Conservation (phyloP, 1,140 invertebrate genomes). For the Leptinotarsa lineolata region DNA sequence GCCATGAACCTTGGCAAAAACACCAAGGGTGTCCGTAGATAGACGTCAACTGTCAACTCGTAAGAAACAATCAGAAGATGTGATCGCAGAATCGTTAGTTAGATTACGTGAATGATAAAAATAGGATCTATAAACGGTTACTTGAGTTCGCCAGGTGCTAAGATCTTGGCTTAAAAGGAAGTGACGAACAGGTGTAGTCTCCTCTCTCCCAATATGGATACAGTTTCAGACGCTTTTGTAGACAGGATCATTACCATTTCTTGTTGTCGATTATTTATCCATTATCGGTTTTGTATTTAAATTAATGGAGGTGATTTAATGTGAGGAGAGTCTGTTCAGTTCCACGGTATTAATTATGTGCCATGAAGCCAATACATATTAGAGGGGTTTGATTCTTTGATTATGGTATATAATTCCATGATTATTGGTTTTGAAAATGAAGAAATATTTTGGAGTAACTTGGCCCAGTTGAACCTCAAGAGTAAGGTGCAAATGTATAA, state of each 20-base stretch:
- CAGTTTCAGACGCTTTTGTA: slow-evolving; percentile 19
- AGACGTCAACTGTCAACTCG: not conserved
- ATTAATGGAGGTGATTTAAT: slow-evolving; percentile 18
- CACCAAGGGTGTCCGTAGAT: not conserved
- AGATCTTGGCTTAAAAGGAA: slow-evolving; percentile 15
- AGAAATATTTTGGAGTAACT: too few species aligned
- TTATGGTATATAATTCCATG: not conserved
- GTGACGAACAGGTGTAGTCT: slow-evolving; percentile 11
- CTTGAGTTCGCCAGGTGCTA: slow-evolving; percentile 15
- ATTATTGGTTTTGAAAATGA: not conserved
- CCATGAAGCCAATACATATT: too few species aligned
- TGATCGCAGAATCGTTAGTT: slow-evolving; percentile 11
- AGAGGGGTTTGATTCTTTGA: not conserved
- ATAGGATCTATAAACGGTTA: slow-evolving; percentile 20
- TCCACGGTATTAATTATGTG: too few species aligned
- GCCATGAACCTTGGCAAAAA: not conserved
- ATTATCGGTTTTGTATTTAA: slow-evolving; percentile 24
- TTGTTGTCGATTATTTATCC: slow-evolving; percentile 16
- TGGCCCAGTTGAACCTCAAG: too few species aligned
- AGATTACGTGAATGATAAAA: slow-evolving; percentile 24
- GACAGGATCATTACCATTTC: slow-evolving; percentile 24
- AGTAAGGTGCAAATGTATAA: too few species aligned
- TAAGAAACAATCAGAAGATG: not conserved
- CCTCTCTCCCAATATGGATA: slow-evolving; percentile 19
- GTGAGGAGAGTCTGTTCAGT: not conserved